Conservation (phyloP, 37 sponge, comb jelly and placozoan genomes). For the Spongia lamella region DNA sequence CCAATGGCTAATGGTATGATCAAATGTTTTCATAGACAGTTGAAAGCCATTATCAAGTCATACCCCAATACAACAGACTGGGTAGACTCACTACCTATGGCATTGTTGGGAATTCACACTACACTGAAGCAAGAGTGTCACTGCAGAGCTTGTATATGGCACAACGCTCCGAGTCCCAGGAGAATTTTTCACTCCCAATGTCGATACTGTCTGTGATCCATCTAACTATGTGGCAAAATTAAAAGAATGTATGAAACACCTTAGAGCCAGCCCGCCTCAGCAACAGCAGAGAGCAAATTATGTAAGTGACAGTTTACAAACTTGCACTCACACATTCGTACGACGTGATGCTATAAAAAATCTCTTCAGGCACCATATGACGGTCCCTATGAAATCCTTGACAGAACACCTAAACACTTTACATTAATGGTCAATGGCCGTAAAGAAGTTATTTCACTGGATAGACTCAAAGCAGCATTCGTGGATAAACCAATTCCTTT, state of each 20-base stretch:
- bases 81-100: conserved; percentile 4
- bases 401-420: background rate
- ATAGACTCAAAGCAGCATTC: conserved; percentile 23
- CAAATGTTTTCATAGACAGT: conserved; percentile 13
- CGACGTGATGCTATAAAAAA: conserved; percentile 21
- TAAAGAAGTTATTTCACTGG: background rate
- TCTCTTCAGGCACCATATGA: too few species aligned
- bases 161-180: conserved; percentile 28
- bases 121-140: conserved; percentile 9
- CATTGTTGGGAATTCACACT: conserved; percentile 12
- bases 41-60: conserved; percentile 23
- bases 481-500: too few species aligned
- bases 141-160: conserved; percentile 28
- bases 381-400: too few species aligned
- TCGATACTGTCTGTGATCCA: background rate
- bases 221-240: background rate
- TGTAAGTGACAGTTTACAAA: conserved; percentile 4
- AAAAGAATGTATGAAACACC: conserved; percentile 7
- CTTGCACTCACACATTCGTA: conserved; percentile 24
- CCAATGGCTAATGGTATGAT: conserved; percentile 35
- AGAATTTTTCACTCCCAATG: conserved; percentile 6
- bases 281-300: background rate
- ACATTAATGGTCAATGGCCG: conserved; percentile 1
- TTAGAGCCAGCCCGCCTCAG: background rate
- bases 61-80: too few species aligned